Evolutionary conservation across 1,140 invertebrate genomes (phyloP).

Genomic region (Pachypeltis micranthus): DNA sequence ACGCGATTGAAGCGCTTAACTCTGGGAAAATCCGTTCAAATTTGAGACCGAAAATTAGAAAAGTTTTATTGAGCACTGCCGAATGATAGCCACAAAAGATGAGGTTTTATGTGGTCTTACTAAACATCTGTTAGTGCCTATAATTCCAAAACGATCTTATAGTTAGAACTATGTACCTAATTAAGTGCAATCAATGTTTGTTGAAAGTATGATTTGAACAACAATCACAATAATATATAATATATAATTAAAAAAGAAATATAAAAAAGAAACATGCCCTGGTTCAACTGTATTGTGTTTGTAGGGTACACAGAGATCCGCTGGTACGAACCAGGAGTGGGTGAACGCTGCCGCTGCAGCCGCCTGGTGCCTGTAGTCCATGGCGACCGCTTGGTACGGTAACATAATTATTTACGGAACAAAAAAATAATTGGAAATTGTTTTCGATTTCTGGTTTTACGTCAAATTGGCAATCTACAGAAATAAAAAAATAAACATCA

Average conservation of each 20-base stretch:
- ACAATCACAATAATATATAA: neutral
- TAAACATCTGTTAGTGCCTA: too few species aligned
- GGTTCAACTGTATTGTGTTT: constrained; percentile 70
- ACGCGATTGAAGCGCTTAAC: too few species aligned
- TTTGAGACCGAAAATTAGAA: too few species aligned
- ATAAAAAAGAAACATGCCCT: constrained; percentile 67
- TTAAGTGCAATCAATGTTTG: neutral
- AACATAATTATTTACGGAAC: constrained; percentile 44
- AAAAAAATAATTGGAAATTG: constrained; percentile 3
- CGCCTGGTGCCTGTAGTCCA: constrained; percentile 74
- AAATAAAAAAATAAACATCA: constrained; percentile 1
- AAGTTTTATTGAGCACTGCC: too few species aligned
- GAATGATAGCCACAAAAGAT: too few species aligned
- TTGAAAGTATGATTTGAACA: neutral
- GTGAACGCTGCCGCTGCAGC: constrained; percentile 75
- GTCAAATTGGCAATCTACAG: neutral
- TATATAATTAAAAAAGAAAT: constrained; percentile 30
- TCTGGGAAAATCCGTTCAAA: too few species aligned
- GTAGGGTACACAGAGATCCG: constrained; percentile 74
- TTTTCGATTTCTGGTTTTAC: neutral
- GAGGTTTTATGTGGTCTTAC: too few species aligned
- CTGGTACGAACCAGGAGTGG: constrained; percentile 85
- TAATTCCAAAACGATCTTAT: too few species aligned
- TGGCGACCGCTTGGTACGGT: constrained; percentile 74
- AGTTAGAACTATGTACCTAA: too few species aligned